A percentile compares a stretch with the other conserved stretches of the same genome.
phyloP scores from a whole-genome alignment of 2,113 vertebrate species.

The Paramormyrops kingsleyae region DNA sequence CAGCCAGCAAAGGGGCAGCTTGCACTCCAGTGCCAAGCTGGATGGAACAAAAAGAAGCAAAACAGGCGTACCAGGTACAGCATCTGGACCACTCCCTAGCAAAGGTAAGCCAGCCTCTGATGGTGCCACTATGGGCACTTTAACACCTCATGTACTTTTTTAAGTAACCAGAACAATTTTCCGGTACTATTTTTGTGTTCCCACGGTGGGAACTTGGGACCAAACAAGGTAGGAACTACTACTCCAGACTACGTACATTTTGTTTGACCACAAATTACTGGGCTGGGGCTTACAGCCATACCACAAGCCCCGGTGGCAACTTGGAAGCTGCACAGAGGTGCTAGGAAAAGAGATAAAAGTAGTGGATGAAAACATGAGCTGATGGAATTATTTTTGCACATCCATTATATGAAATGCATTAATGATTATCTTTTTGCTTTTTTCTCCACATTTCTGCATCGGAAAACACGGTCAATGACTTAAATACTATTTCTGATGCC shows the following conservation, averaged over 20 bases:
- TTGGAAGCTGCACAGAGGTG: no score
- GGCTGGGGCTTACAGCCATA: background rate
- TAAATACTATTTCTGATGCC: background rate
- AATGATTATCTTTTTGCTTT: background rate
- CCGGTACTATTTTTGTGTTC: background rate
- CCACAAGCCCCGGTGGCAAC: no score
- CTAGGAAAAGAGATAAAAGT: no score
- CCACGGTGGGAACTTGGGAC: background rate
- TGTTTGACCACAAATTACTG: background rate
- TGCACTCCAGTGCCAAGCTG: background rate
- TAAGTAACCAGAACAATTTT: background rate
- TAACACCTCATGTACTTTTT: background rate
- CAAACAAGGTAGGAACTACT: no score
- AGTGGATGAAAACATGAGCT: no score
- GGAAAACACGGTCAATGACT: background rate
- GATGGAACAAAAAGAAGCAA: slow-evolving; percentile 2
- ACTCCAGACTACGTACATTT: background rate
- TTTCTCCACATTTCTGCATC: background rate
- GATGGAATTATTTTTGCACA: no score
- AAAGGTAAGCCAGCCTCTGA: background rate
- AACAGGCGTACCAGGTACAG: background rate
- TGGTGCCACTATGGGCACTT: background rate
- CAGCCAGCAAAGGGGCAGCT: slow-evolving; percentile 24
- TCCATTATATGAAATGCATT: no score
- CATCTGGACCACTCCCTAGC: background rate